Conservation (phyloP, 2,797 vertebrate species). For the Sciaenops ocellatus region DNA sequence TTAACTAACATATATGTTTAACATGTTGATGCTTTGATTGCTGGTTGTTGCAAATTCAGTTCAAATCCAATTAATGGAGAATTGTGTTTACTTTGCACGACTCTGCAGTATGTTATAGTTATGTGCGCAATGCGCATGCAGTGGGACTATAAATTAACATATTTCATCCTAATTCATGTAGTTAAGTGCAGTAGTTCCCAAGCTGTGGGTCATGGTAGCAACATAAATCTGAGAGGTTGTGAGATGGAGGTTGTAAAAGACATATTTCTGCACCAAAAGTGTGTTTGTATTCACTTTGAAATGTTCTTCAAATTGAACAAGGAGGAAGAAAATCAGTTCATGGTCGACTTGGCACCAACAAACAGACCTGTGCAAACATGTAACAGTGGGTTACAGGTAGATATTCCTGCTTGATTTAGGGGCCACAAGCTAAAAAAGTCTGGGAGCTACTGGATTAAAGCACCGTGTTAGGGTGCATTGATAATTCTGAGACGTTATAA, state of each 20-base stretch:
- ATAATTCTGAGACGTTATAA: not conserved
- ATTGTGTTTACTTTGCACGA: not conserved
- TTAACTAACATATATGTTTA: not conserved
- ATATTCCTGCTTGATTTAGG: not conserved
- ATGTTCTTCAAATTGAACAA: not conserved
- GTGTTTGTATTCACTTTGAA: not conserved
- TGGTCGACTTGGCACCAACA: not conserved
- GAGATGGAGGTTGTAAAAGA: not conserved
- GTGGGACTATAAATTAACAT: not conserved
- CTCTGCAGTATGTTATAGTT: not conserved
- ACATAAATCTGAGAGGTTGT: not conserved
- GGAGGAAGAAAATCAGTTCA: not conserved
- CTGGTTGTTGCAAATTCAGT: not conserved
- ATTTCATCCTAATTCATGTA: not conserved
- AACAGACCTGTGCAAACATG: not conserved
- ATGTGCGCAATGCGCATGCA: not conserved
- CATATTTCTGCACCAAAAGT: not conserved
- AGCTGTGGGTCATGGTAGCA: not conserved
- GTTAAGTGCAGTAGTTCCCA: not conserved
- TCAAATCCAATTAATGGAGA: not conserved
- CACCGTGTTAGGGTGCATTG: not conserved
- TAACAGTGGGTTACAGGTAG: not conserved
- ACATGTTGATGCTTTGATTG: not conserved
- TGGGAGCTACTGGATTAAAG: not conserved
- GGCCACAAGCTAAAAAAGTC: not conserved